These are phyloP conservation scores for Xenentodon cancila DNA, from an alignment of 2,797 vertebrate species.

Conservation along the genomic window DNA sequence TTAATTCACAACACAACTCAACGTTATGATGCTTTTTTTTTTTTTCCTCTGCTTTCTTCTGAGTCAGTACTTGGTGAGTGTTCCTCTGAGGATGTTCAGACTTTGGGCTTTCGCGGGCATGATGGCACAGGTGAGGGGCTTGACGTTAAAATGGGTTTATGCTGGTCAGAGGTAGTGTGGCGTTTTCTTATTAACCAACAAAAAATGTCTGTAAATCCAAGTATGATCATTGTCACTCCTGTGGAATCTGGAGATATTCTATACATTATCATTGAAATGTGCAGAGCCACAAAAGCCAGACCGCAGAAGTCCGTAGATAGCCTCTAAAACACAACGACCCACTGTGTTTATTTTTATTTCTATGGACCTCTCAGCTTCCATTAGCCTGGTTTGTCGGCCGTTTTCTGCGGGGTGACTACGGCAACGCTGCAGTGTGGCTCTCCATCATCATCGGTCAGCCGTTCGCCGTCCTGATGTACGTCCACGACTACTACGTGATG, in stretches of 20 bases:
- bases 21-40: background rate
- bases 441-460: constrained; percentile 94
- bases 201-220: too few species aligned
- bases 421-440: constrained; percentile 92
- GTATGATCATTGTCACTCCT: too few species aligned
- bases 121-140: constrained; percentile 92
- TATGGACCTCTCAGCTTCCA: constrained; percentile 80
- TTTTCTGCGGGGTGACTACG: constrained; percentile 88
- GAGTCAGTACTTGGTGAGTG: constrained; percentile 89
- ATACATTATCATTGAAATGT: too few species aligned
- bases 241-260: too few species aligned
- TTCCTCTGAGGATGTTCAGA: constrained; percentile 94
- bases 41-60: constrained; percentile 1
- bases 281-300: background rate
- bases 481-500: constrained; percentile 93
- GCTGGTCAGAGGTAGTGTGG: too few species aligned
- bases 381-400: constrained; percentile 88
- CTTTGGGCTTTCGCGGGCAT: constrained; percentile 94
- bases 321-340: constrained; percentile 9
- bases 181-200: too few species aligned
- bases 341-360: constrained; percentile 5
- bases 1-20: background rate
- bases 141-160: too few species aligned
- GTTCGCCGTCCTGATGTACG: constrained; percentile 91
- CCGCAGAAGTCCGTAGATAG: background rate